These are phyloP conservation scores for Mercenaria mercenaria DNA, from an alignment of 1,140 invertebrate species.

Conservation along the genomic window DNA sequence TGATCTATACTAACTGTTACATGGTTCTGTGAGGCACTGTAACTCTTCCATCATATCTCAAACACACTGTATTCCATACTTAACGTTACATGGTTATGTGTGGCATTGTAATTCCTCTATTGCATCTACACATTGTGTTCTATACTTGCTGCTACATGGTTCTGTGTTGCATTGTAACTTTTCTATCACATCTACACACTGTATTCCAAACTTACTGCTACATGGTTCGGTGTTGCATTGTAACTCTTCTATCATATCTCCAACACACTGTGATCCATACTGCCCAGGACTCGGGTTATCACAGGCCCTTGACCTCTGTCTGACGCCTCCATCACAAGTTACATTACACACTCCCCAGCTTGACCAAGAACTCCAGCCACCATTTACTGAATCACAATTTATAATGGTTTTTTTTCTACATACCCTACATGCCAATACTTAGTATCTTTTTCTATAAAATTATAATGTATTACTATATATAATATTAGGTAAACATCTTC, in stretches of 20 bases:
- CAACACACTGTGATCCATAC: not conserved
- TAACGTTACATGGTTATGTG: too few species aligned
- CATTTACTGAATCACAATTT: conserved; percentile 11
- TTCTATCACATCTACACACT: not conserved
- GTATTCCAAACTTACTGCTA: not conserved
- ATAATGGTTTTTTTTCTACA: too few species aligned
- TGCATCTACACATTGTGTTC: too few species aligned
- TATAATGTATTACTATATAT: too few species aligned
- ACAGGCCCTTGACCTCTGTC: not conserved
- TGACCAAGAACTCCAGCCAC: conserved; percentile 18
- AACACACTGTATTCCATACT: too few species aligned
- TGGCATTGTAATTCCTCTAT: too few species aligned
- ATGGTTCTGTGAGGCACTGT: too few species aligned
- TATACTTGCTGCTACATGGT: not conserved
- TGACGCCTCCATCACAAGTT: not conserved
- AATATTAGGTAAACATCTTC: too few species aligned
- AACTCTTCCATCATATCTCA: too few species aligned
- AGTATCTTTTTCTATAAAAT: too few species aligned
- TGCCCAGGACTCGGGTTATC: conserved; percentile 3
- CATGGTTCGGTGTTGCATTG: not conserved
- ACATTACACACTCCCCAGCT: not conserved
- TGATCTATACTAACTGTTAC: too few species aligned
- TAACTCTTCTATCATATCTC: not conserved
- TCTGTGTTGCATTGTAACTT: not conserved
- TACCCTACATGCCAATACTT: too few species aligned